phyloP scores from a whole-genome alignment of 2,797 vertebrate genomes.

The Agapornis canus region DNA sequence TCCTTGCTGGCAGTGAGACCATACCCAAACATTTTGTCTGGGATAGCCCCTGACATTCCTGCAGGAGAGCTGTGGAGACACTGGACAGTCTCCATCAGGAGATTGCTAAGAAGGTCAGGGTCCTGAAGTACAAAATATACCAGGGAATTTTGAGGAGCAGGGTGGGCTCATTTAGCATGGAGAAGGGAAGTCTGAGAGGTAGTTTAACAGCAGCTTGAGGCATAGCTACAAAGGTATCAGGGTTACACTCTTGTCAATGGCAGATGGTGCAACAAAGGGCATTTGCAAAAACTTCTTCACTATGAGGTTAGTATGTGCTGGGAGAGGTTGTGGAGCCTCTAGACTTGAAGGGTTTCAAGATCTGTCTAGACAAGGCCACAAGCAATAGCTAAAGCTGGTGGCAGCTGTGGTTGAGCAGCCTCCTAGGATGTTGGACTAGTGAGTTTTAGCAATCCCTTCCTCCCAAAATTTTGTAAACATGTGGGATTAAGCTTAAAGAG shows the following conservation, averaged over 20 bases:
- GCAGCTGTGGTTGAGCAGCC: rapidly evolving
- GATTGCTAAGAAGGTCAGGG: background rate
- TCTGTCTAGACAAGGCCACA: background rate
- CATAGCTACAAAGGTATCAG: background rate
- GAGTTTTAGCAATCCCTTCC: background rate
- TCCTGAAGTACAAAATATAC: background rate
- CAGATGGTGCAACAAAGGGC: background rate
- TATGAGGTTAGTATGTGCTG: rapidly evolving
- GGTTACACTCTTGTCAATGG: background rate
- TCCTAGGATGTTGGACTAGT: background rate
- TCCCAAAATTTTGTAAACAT: background rate
- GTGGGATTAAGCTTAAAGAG: background rate
- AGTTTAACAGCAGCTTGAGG: background rate
- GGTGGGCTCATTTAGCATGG: background rate
- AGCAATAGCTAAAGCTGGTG: background rate
- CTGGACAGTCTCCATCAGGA: background rate
- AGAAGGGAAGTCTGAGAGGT: background rate
- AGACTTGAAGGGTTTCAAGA: background rate
- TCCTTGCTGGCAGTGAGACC: background rate
- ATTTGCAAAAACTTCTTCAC: background rate
- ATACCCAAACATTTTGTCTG: background rate
- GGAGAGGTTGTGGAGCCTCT: background rate
- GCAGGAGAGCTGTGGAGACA: background rate
- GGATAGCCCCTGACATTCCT: background rate
- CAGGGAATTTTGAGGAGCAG: too few relatives aligned